Base-by-base conservation (phyloP, 2,888 invertebrate genomes). In the Eupithecia tripunctaria region DNA sequence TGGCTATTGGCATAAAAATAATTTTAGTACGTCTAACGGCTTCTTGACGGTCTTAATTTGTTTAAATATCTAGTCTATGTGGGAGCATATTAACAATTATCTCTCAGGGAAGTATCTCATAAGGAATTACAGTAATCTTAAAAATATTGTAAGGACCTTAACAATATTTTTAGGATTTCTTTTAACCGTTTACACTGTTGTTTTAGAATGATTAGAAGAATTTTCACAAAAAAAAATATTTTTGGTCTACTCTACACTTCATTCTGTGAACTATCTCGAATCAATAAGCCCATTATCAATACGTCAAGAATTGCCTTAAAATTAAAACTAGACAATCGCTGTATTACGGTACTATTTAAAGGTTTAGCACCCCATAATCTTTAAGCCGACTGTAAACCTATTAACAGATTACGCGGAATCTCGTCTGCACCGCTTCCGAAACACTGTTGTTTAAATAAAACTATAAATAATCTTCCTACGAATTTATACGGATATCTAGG, bases 351-450 rank as follows among this genome's bases (percentile, higher is more conserved):
- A 62, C 2, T 64, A 38, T 38, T 7, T 10, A 21, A 10, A 15
- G 21, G 21, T 38, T 36, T 63, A 63, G 36, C 62, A 64, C 21
- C 38, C 38, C 5, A 21, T 64, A 64, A 64, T 15, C n/a, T 51
- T 8, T n/a, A 6, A 18, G 7, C 29, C 27, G 60, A 27, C 60
- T 29, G 25, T 64, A 63, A 63, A 36, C 38, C n/a, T 60, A 62
- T 32, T 12, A 32, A 63, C 29, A 63, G 32, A 63, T 71, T 71
- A 60, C 66, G n/a, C 15, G 43, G 43, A 65, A 59, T 65, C 10
- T 27, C 68, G 68, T 65, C 68, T 68, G 64, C 65, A 29, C n/a
- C 21, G 62, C 67, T 73, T 73, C 73, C 73, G 73, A 73, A 62
- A 70, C 43, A 51, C n/a, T 56, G 38, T 7, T 18, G 56, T 62